Evolutionary conservation across 1,140 invertebrate species (phyloP), one percentile per base, ranked within the genome.

Genomic region (Contarinia nasturtii): DNA sequence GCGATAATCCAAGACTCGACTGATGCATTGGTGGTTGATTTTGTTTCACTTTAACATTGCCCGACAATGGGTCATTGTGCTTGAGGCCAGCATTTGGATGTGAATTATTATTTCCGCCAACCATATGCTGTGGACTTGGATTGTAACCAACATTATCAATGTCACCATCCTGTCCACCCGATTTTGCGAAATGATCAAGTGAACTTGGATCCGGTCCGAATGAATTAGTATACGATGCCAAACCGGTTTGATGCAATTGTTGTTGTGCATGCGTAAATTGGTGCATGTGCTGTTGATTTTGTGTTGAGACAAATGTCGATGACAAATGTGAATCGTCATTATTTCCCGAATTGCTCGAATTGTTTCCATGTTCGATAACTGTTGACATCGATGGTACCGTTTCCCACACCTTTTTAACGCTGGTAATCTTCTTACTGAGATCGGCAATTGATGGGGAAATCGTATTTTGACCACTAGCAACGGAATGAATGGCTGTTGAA

Each of bases 391-490:
- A 63, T 18, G 73, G 68, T 14, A 70, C 70, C 48, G 70, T 78
- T 54, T 87, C 85, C 85, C 85, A 88, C 33, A 84, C 85, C 63
- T 88, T 92, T 65, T 93, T 93, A 4, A 92, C 89, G 46, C 86
- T 89, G 7, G 86, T 86, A 54, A 94, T 92, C 67, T 95, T 94
- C 62, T 89, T 74, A 68, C 91, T 90, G 11, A 95, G 73, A 60
- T 93, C 90, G 27, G 86, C 86, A 14, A 81, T 78, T 0, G 82
- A 82, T 38, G 67, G 65, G 11, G 68, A 68, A 50, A 69, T 68
- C 18, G 67, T 67, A 49, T 64, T 69, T 17, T 54, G 53, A 7
- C 51, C 49, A 43, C 63, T 61, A 49, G 62, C 71, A 55, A 72
- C 70, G 8, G 57, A 50, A 50, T 77, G 78, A 48, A 77, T 75